Evolutionary conservation across 2,113 vertebrate genomes (phyloP), one percentile per base, ranked within the genome.

Genomic region (Trichechus manatus): DNA sequence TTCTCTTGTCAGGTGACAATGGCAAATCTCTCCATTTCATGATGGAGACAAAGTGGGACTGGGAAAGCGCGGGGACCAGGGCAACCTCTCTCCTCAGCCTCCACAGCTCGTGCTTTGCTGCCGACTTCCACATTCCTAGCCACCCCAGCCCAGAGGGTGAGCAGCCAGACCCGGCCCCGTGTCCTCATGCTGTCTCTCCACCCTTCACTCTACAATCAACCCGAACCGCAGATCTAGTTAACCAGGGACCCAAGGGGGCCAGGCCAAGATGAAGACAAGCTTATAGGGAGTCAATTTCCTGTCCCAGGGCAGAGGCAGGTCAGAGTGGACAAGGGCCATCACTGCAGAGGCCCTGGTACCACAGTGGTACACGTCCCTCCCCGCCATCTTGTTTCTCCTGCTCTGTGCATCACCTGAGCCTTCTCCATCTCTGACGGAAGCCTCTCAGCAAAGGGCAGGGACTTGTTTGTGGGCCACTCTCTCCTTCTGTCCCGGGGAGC

Each of bases 191-290:
- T 79, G 53, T 23, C 79, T 70, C n/a, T 92, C 63, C 0, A 31
- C 22, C 22, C 33, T 53, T n/a, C 1, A 11, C 31, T 27, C 47
- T 44, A 72, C 3, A 47, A 15, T 50, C 68, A 0, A 9, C 42
- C 56, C 66, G 29, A 89, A 53, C 63, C n/a, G 74, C 0, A 0
- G 44, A 86, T 61, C 70, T 15, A 61, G 39, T 6, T 6, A 53
- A 39, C 0, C 0, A 14, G 31, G 83, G 11, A 5, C 1, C 2
- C 9, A 3, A 6, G 29, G 77, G 7, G 20, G 64, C 77, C 86
- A 78, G 72, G 42, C 31, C 27, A 8, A 25, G 74, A 53, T 72
- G 61, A 78, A 64, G 61, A 80, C 1, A 2, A 63, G 50, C 33
- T 61, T 68, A 33, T 13, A 1, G 4, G 15, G n/a, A 59, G 36